These are phyloP conservation scores for Hirtodrosophila trivittata DNA, from an alignment of 2,888 invertebrate species.

Conservation along the genomic window DNA sequence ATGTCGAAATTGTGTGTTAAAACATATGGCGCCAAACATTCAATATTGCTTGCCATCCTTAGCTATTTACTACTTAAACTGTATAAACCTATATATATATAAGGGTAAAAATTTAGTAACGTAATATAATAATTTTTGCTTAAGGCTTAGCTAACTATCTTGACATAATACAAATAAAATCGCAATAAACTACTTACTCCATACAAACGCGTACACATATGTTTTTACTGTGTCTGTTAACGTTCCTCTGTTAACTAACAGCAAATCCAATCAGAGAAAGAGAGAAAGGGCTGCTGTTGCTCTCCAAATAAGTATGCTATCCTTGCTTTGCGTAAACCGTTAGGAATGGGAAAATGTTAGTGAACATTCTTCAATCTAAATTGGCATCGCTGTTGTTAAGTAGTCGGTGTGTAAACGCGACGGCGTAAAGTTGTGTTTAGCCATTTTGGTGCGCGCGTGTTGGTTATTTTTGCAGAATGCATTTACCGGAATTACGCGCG, in stretches of 20 bases:
- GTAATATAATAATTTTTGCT: too few relatives aligned
- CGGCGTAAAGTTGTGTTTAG: conserved; percentile 23
- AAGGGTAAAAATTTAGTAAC: too few relatives aligned
- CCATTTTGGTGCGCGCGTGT: not conserved
- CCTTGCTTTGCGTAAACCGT: not conserved
- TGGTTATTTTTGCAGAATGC: conserved; percentile 8
- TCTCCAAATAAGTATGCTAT: conserved; percentile 39
- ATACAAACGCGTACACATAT: not conserved
- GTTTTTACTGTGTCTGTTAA: not conserved
- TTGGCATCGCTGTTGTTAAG: conserved; percentile 2
- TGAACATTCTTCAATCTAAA: too few relatives aligned
- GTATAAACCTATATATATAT: too few relatives aligned
- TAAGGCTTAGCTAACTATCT: too few relatives aligned
- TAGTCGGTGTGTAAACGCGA: conserved; percentile 40
- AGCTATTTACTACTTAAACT: too few relatives aligned
- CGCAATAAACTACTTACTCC: too few relatives aligned
- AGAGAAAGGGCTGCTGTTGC: not conserved
- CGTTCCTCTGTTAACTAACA: conserved; percentile 31
- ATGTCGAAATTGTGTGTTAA: too few relatives aligned
- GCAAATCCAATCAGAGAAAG: conserved; percentile 11
- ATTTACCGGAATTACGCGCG: conserved; percentile 49
- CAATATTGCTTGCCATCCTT: not conserved
- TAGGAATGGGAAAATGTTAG: not conserved
- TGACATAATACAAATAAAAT: too few relatives aligned
- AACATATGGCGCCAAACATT: not conserved